These are phyloP conservation scores for Sinodicranocentrus sp. DNA, from an alignment of 2,888 invertebrate species.

Conservation along the genomic window DNA sequence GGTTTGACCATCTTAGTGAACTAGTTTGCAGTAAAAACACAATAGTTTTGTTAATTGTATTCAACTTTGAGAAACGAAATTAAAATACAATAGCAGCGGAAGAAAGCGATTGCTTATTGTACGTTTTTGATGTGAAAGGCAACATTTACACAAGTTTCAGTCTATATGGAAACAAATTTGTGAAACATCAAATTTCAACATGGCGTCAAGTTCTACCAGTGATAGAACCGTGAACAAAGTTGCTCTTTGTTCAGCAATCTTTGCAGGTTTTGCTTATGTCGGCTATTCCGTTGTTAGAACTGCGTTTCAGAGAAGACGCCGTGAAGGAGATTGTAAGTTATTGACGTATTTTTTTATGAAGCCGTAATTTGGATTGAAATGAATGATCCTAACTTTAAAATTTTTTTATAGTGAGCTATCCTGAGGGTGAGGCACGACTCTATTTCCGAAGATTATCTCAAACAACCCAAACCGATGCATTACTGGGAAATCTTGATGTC, in stretches of 20 bases:
- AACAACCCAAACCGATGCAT: constrained; percentile 80
- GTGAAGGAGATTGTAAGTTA: constrained; percentile 78
- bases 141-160: neutral
- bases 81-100: too few species aligned
- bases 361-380: neutral
- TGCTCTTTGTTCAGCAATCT: constrained; percentile 80
- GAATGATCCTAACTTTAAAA: neutral
- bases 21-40: neutral
- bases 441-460: constrained; percentile 79
- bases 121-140: neutral
- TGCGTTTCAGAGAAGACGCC: constrained; percentile 78
- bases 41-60: neutral
- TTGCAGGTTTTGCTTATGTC: constrained; percentile 80
- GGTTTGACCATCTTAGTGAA: neutral
- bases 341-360: too few species aligned
- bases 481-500: constrained; percentile 79
- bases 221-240: constrained; percentile 80
- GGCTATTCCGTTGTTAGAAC: constrained; percentile 80
- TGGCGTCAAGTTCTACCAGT: constrained; percentile 74
- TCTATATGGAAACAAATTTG: neutral
- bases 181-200: constrained; percentile 32
- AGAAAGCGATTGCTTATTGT: neutral
- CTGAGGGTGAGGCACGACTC: constrained; percentile 78
- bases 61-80: neutral
- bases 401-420: constrained; percentile 75